phyloP scores from a whole-genome alignment of 2,113 vertebrate genomes.

The Toxostoma redivivum region DNA sequence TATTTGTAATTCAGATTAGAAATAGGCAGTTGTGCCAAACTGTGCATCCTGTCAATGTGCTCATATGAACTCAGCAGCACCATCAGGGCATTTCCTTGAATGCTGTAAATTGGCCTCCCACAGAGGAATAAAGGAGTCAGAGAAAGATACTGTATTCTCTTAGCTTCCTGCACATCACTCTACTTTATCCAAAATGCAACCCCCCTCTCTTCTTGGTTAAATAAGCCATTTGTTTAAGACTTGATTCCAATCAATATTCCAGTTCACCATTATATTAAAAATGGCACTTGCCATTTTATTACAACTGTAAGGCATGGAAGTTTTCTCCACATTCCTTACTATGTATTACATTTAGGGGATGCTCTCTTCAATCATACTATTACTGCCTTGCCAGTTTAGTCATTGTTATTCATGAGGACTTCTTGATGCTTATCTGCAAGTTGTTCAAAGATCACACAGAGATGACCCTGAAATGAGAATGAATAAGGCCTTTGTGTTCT shows the following conservation, averaged over 20 bases:
- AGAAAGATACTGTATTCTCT: background rate
- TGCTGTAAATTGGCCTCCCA: background rate
- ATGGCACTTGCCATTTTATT: background rate
- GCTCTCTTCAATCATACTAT: conserved; percentile 11
- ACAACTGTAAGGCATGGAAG: background rate
- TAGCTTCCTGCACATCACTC: background rate
- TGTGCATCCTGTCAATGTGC: background rate
- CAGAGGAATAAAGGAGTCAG: background rate
- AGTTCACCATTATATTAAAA: background rate
- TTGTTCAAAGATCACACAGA: conserved; percentile 43
- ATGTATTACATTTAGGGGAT: conserved; percentile 29
- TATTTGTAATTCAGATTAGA: conserved; percentile 30
- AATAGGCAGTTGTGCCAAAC: background rate
- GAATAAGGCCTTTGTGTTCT: conserved; percentile 41
- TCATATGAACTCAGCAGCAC: background rate
- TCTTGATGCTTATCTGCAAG: conserved; percentile 54
- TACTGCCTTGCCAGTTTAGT: conserved; percentile 35
- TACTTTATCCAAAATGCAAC: background rate
- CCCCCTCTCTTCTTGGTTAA: background rate
- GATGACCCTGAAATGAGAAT: conserved; percentile 43
- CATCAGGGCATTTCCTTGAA: background rate
- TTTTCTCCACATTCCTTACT: conserved; percentile 9
- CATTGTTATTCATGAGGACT: conserved; percentile 56
- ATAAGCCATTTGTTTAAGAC: background rate
- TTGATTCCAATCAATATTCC: background rate